A percentile compares a stretch with the other conserved stretches of the same genome.
These are phyloP conservation scores for Chaitophorus viminalis DNA, from an alignment of 2,888 invertebrate species.

Conservation along the genomic window DNA sequence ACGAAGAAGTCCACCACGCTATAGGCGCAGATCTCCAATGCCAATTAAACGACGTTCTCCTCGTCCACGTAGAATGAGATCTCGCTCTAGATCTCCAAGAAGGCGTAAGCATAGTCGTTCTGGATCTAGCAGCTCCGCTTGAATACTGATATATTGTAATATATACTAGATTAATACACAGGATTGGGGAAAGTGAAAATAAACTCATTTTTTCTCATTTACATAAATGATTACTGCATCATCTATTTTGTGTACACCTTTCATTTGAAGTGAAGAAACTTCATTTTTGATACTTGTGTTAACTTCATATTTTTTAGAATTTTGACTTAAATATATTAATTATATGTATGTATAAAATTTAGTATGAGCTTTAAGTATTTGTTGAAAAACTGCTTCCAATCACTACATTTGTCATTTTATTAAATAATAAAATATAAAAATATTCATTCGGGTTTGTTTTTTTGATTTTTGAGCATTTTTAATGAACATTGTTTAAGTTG, in stretches of 20 bases:
- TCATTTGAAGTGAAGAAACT: constrained; percentile 5
- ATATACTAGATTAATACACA: not conserved
- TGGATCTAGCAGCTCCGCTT: constrained; percentile 80
- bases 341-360: not conserved
- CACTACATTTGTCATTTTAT: not conserved
- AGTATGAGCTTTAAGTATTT: not conserved
- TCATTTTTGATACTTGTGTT: not conserved
- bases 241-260: not conserved
- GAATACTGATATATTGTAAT: constrained; percentile 63
- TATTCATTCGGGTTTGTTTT: not conserved
- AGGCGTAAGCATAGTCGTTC: constrained; percentile 79
- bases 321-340: constrained; percentile 25
- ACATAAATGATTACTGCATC: not conserved
- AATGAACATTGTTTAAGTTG: too few species aligned
- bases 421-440: not conserved
- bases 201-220: not conserved
- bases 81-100: constrained; percentile 66
- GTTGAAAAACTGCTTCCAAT: not conserved
- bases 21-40: constrained; percentile 70
- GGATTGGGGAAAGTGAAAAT: not conserved
- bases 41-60: constrained; percentile 65
- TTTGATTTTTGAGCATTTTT: too few species aligned
- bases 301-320: constrained; percentile 25
- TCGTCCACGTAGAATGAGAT: constrained; percentile 64
- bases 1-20: constrained; percentile 68